A percentile compares a stretch with the other conserved stretches of the same genome.
Conservation (phyloP, 2,113 vertebrate genomes). For the Ardeotis arabs region DNA sequence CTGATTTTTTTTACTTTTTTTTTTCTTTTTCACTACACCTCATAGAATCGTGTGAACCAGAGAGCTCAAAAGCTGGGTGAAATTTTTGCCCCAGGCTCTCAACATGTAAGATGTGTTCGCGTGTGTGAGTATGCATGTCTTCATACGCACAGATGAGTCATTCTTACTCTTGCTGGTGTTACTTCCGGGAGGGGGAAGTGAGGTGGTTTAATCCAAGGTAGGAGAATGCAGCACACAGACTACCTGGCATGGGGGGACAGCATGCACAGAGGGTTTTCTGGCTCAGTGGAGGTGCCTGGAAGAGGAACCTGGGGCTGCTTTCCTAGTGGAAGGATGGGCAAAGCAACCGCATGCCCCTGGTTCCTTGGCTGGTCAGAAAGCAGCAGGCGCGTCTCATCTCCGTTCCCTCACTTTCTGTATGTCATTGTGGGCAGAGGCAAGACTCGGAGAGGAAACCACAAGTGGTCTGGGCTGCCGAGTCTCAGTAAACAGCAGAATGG, state of each 20-base stretch:
- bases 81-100: constrained; percentile 22
- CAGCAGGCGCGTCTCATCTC: not conserved
- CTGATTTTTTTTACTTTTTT: not conserved
- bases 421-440: constrained; percentile 51
- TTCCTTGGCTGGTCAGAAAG: not conserved
- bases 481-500: constrained; percentile 30
- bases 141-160: constrained; percentile 57
- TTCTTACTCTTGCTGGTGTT: constrained; percentile 41
- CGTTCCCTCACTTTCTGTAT: constrained; percentile 14
- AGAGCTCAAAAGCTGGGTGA: constrained; percentile 20
- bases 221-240: constrained; percentile 4
- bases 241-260: not conserved
- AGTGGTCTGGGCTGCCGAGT: not conserved
- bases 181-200: constrained; percentile 60
- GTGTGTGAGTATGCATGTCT: constrained; percentile 43
- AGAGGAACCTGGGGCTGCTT: not conserved
- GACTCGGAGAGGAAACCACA: constrained; percentile 56
- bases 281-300: not conserved
- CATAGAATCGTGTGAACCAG: not conserved
- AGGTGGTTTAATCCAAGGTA: constrained; percentile 30
- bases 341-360: accelerated
- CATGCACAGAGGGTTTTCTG: not conserved
- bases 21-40: not conserved
- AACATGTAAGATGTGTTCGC: not conserved
- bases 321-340: not conserved